Evolutionary conservation across 2,113 vertebrate species (phyloP).

Genomic region (Odontophorus gujanensis): DNA sequence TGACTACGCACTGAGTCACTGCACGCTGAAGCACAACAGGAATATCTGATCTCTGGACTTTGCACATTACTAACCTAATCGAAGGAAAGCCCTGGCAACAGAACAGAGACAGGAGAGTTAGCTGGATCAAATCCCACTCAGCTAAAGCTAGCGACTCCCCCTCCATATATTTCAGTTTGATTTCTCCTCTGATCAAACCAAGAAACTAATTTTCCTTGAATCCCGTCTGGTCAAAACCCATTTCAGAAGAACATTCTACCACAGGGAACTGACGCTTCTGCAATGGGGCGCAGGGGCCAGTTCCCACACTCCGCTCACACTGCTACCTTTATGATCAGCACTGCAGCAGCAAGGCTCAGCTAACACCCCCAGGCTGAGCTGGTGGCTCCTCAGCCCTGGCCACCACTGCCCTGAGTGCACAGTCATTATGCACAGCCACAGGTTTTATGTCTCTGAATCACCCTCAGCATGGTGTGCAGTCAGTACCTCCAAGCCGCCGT

Average conservation of each 20-base stretch:
- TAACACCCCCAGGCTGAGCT: not conserved
- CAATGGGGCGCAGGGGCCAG: not conserved
- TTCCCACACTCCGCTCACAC: not conserved
- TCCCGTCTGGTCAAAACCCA: constrained; percentile 10
- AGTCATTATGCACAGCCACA: not conserved
- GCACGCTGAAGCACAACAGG: not conserved
- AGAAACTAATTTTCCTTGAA: constrained; percentile 63
- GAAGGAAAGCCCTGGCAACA: constrained; percentile 35
- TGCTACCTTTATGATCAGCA: not conserved
- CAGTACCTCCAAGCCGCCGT: accelerated
- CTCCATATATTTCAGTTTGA: constrained; percentile 33
- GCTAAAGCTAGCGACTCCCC: constrained; percentile 34
- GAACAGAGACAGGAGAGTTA: constrained; percentile 29
- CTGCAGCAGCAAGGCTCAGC: not conserved
- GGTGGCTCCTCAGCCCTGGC: not conserved
- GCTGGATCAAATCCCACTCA: constrained; percentile 39
- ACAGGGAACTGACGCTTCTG: not conserved
- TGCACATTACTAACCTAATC: constrained; percentile 15
- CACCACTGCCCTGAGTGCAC: not conserved
- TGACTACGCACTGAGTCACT: constrained; percentile 59
- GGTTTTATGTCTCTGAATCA: not conserved
- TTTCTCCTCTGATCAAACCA: constrained; percentile 30
- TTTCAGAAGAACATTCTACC: constrained; percentile 62
- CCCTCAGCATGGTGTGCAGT: accelerated
- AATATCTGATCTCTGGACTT: constrained; percentile 62